These are phyloP conservation scores for Drosophila mettleri DNA, from an alignment of 2,888 invertebrate species.

Conservation along the genomic window DNA sequence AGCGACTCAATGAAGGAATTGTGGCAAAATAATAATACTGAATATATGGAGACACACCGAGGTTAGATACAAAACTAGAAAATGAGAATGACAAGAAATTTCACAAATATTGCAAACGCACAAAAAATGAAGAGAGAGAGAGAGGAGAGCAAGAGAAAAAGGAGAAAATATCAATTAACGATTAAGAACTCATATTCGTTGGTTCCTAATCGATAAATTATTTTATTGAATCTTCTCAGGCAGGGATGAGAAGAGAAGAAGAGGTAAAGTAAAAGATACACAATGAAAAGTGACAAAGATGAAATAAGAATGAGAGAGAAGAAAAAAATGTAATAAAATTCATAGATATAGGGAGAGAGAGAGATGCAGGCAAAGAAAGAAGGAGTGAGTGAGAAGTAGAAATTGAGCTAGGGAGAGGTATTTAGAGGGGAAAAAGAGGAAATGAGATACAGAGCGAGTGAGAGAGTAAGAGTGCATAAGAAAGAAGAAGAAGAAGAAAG, in stretches of 20 bases:
- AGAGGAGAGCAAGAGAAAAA: background rate
- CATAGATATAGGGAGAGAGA: background rate
- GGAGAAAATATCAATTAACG: background rate
- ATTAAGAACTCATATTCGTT: slow-evolving; percentile 2
- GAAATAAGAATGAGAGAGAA: background rate
- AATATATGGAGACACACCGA: background rate
- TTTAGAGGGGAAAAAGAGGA: too few species aligned
- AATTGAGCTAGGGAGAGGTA: too few species aligned
- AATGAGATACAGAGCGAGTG: too few species aligned
- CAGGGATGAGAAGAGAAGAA: too few species aligned
- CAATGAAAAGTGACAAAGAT: too few species aligned
- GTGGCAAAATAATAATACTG: background rate
- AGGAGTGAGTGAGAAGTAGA: background rate
- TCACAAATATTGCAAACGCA: background rate
- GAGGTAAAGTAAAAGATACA: background rate
- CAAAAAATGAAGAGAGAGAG: background rate
- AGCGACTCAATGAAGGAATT: background rate
- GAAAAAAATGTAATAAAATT: background rate
- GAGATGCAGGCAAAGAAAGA: too few species aligned
- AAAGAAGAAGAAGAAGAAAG: background rate
- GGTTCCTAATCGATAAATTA: too few species aligned
- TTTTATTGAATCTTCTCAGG: too few species aligned
- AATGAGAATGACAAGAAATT: background rate
- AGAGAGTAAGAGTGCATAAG: background rate
- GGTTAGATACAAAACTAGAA: too few species aligned